A percentile compares a stretch with the other conserved stretches of the same genome.
Conservation (phyloP, 2,113 vertebrate species). For the Centropus unirufus region DNA sequence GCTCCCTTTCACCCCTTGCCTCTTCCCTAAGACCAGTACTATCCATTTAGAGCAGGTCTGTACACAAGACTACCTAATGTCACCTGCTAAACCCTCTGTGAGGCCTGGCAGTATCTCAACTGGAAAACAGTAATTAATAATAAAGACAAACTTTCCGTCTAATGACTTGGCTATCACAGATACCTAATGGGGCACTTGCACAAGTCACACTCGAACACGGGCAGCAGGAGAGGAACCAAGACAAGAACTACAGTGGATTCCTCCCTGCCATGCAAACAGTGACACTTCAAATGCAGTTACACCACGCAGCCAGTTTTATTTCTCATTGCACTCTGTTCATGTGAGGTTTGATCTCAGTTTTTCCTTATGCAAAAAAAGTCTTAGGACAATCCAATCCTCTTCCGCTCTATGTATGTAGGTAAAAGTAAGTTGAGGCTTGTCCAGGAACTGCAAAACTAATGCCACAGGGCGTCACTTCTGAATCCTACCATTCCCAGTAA, state of each 20-base stretch:
- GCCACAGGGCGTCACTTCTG: neutral
- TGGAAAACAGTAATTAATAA: conserved; percentile 27
- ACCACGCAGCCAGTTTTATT: conserved; percentile 3
- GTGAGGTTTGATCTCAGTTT: neutral
- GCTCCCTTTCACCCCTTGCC: neutral
- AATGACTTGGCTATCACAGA: neutral
- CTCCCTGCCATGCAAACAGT: neutral
- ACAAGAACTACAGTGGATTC: neutral
- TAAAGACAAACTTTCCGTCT: neutral
- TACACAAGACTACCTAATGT: neutral
- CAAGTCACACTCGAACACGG: neutral
- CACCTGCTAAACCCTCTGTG: neutral
- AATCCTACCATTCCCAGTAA: neutral
- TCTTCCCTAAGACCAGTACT: neutral
- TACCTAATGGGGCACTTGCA: neutral
- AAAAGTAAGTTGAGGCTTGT: neutral
- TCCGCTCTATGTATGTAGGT: neutral
- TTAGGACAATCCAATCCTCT: neutral
- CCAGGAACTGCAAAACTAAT: neutral
- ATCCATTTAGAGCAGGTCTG: neutral
- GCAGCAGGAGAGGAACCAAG: neutral
- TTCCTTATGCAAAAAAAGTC: neutral
- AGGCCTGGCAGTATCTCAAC: neutral
- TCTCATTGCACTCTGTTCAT: neutral
- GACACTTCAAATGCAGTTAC: neutral